Evolutionary conservation across 2,888 invertebrate species (phyloP), one percentile per base, ranked within the genome.

Genomic region (Keiferia lycopersicella): DNA sequence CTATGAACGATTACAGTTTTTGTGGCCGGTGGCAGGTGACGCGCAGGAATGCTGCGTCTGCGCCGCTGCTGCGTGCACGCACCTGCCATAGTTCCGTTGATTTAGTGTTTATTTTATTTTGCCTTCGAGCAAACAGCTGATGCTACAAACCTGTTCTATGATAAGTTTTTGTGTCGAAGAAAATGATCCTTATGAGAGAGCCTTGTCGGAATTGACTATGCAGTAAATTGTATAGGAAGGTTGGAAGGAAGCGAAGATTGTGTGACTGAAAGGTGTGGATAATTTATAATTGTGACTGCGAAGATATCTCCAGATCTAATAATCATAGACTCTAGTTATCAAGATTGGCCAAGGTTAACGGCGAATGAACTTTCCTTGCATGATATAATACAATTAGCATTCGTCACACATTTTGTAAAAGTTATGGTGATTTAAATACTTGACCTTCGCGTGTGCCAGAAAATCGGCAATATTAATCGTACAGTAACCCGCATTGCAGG

Each of bases 1-100:
- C 71, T 59, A 72, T 64, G 51, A 57, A 66, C 70, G 72, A 76
- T 77, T 78, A 81, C 66, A 68, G 78, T 87, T 88, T 87, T 88
- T 88, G 81, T 73, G 69, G 57, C 38, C 58, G 18, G 72, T 74
- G 79, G 72, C 73, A 75, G 77, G 72, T 76, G 78, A 67, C 65
- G 68, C 66, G 63, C 66, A 64, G 66, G 73, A 74, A 74, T 74
- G 34, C 34, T 34, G 34, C 34, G 34, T 34, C 34, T 34, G 34
- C 34, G 34, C 34, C 70, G 68, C 65, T 69, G 71, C 71, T 71
- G 68, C 69, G 69, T 68, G 72, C 69, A 65, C 61, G 50, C 67
- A 66, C 62, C 81, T 82, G 77, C 81, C 79, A 81, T 70, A 67
- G 64, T 66, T 65, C 65, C 51, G 58, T 64, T 57, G 58, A 58